These are phyloP conservation scores for Argyresthia albistria DNA, from an alignment of 2,888 invertebrate genomes.

Conservation along the genomic window DNA sequence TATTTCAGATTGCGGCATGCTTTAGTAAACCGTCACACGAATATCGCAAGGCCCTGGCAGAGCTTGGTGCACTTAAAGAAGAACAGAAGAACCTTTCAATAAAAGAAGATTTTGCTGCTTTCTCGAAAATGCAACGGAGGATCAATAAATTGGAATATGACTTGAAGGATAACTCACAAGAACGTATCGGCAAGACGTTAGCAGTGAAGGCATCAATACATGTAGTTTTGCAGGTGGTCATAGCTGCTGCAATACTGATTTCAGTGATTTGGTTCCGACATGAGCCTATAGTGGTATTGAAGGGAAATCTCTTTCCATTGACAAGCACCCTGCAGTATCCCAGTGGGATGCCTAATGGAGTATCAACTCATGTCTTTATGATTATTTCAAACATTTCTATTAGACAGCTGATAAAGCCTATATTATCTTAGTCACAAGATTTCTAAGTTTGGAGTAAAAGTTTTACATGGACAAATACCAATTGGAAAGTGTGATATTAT, in stretches of 20 bases:
- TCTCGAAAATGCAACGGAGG: slow-evolving; percentile 71
- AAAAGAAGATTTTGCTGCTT: slow-evolving; percentile 73
- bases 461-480: too few species aligned
- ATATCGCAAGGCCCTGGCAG: slow-evolving; percentile 47
- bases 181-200: slow-evolving; percentile 42
- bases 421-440: slow-evolving; percentile 22
- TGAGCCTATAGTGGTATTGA: slow-evolving; percentile 51
- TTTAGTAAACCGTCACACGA: slow-evolving; percentile 50
- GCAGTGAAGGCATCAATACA: slow-evolving; percentile 50
- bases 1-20: slow-evolving; percentile 62
- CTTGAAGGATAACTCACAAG: slow-evolving; percentile 49
- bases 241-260: slow-evolving; percentile 37
- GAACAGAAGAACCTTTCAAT: slow-evolving; percentile 65
- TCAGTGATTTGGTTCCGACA: slow-evolving; percentile 55
- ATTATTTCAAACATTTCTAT: slow-evolving; percentile 56
- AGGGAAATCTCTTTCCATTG: slow-evolving; percentile 53
- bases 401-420: slow-evolving; percentile 48
- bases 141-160: slow-evolving; percentile 66
- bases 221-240: slow-evolving; percentile 36
- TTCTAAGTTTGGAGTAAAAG: too few species aligned
- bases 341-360: slow-evolving; percentile 49
- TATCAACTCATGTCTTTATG: slow-evolving; percentile 61
- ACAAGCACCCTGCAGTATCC: slow-evolving; percentile 49
- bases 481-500: too few species aligned
- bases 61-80: slow-evolving; percentile 48